phyloP scores from a whole-genome alignment of 2,797 vertebrate genomes.

The Fistularia tabacaria region DNA sequence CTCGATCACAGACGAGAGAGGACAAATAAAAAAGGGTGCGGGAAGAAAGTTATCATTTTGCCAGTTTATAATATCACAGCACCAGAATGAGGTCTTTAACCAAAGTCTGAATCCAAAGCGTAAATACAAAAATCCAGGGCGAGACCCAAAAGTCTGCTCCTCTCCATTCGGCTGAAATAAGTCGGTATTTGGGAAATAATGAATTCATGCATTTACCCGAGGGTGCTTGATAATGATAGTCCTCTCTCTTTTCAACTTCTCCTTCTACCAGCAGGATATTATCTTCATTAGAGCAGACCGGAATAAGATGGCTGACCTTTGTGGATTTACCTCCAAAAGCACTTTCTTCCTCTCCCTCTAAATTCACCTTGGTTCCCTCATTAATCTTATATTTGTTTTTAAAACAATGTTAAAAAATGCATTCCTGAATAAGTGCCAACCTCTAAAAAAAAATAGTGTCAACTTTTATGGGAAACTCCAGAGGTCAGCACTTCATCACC shows the following conservation, averaged over 20 bases:
- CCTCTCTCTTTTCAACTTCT: slow-evolving; percentile 23
- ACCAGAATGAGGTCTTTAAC: no score
- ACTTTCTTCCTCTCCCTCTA: slow-evolving; percentile 16
- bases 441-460: no score
- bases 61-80: no score
- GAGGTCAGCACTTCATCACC: no score
- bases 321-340: slow-evolving; percentile 26
- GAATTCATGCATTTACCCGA: slow-evolving; percentile 40
- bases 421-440: no score
- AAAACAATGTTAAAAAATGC: slow-evolving; percentile 3
- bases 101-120: no score
- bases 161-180: slow-evolving; percentile 24
- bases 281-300: slow-evolving; percentile 64
- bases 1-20: no score
- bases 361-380: slow-evolving; percentile 21
- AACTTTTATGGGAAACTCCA: no score
- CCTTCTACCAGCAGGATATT: slow-evolving; percentile 37
- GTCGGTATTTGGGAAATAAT: slow-evolving; percentile 52
- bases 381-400: slow-evolving; percentile 20
- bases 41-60: no score
- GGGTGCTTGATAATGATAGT: slow-evolving; percentile 51
- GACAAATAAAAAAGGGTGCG: no score
- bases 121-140: no score
- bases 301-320: slow-evolving; percentile 59
- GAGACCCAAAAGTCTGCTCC: no score